A percentile compares a stretch with the other conserved stretches of the same genome.
Conservation (phyloP, 2,113 vertebrate species). For the Cyanistes caeruleus region DNA sequence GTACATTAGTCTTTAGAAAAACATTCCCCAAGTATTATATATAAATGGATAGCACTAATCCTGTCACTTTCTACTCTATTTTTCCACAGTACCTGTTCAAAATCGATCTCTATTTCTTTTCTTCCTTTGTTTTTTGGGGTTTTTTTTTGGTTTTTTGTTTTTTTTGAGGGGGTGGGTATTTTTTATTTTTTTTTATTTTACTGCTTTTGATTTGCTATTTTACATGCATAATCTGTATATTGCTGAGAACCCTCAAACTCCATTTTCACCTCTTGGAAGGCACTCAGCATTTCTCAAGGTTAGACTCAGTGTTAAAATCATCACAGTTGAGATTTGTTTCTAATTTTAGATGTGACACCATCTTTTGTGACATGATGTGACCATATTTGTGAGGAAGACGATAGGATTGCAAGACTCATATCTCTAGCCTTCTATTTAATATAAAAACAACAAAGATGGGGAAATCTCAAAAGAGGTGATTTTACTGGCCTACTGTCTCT, state of each 20-base stretch:
- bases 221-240: neutral
- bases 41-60: neutral
- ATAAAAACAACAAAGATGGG: neutral
- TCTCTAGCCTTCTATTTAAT: neutral
- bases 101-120: neutral
- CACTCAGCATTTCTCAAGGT: neutral
- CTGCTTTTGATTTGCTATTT: neutral
- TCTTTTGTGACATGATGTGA: conserved; percentile 50
- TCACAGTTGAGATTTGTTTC: conserved; percentile 45
- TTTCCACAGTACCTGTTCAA: neutral
- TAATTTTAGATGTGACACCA: conserved; percentile 40
- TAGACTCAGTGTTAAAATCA: conserved; percentile 31
- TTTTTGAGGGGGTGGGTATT: too few species aligned
- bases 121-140: too few species aligned
- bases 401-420: neutral
- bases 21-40: neutral
- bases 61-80: neutral
- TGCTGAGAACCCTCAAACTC: neutral
- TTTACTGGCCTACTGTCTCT: neutral
- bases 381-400: neutral
- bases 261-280: neutral
- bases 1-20: neutral
- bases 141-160: too few species aligned
- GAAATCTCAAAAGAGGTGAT: neutral
- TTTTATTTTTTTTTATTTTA: neutral